These are phyloP conservation scores for Netelia melanura DNA, from an alignment of 2,888 invertebrate genomes.

Conservation along the genomic window DNA sequence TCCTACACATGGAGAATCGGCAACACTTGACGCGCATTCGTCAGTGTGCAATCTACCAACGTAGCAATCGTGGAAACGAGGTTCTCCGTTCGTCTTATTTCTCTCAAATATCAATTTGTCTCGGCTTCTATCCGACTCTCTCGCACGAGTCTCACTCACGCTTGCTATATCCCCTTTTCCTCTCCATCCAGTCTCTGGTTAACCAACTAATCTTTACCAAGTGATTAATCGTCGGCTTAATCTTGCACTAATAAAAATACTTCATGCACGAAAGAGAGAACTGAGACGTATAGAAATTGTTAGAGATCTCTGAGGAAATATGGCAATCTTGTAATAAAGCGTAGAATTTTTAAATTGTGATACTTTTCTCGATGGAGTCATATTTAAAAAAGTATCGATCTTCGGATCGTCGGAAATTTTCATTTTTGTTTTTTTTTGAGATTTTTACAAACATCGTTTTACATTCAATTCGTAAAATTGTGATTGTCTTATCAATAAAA, in stretches of 20 bases:
- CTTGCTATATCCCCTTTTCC: not conserved
- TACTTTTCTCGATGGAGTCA: no score
- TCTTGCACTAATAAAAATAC: conserved; percentile 43
- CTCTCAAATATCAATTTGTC: conserved; percentile 31
- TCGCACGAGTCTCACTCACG: not conserved
- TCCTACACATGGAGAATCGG: not conserved
- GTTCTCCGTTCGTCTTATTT: conserved; percentile 29
- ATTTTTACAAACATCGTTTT: not conserved
- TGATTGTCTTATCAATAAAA: not conserved
- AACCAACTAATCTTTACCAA: conserved; percentile 38
- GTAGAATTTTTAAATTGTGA: no score
- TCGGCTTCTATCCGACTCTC: conserved; percentile 10
- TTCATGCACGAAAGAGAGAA: not conserved
- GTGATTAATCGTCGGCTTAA: conserved; percentile 39
- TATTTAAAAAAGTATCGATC: no score
- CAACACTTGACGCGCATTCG: conserved; percentile 23
- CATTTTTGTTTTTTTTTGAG: not conserved
- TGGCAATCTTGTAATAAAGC: no score
- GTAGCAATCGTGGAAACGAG: conserved; percentile 26
- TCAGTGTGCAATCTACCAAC: conserved; percentile 29
- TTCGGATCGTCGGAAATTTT: not conserved
- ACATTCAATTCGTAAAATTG: not conserved
- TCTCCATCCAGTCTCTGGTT: conserved; percentile 33
- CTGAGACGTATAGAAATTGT: conserved; percentile 8
- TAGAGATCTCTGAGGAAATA: not conserved